phyloP scores from a whole-genome alignment of 1,140 invertebrate genomes.

The Solenopsis fugax region DNA sequence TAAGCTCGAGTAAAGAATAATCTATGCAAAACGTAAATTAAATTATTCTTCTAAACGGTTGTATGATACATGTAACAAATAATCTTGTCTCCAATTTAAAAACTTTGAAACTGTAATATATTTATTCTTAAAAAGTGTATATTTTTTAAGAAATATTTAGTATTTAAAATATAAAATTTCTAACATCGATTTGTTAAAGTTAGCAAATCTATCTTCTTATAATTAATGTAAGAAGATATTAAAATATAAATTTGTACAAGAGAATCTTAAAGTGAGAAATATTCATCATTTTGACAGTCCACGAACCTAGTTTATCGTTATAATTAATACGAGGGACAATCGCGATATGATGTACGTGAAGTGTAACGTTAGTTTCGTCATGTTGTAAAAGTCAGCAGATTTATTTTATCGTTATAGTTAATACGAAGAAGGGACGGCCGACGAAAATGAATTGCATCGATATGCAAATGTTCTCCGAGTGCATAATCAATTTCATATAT shows the following conservation, averaged over 20 bases:
- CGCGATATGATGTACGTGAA: not conserved
- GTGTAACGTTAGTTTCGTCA: constrained; percentile 41
- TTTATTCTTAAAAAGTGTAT: not conserved
- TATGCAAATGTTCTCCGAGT: constrained; percentile 46
- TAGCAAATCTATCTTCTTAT: not conserved
- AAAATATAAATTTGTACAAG: not conserved
- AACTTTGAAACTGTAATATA: not conserved
- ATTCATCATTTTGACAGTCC: constrained; percentile 25
- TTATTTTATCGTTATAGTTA: constrained; percentile 51
- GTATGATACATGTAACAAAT: not conserved
- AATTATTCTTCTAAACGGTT: not conserved
- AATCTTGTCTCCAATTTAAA: not conserved
- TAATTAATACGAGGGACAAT: constrained; percentile 46
- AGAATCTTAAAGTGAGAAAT: not conserved
- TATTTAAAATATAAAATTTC: not conserved
- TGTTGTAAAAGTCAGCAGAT: constrained; percentile 49
- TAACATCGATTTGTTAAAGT: not conserved
- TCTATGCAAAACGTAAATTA: not conserved
- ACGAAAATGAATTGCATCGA: constrained; percentile 57
- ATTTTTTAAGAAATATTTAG: not conserved
- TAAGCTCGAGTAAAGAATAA: not conserved
- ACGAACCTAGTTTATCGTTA: constrained; percentile 36
- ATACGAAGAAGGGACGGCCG: constrained; percentile 7
- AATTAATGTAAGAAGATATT: not conserved
- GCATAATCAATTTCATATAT: constrained; percentile 42